These are phyloP conservation scores for Trypoxylon attenuatum DNA, from an alignment of 2,888 invertebrate species.

Conservation along the genomic window DNA sequence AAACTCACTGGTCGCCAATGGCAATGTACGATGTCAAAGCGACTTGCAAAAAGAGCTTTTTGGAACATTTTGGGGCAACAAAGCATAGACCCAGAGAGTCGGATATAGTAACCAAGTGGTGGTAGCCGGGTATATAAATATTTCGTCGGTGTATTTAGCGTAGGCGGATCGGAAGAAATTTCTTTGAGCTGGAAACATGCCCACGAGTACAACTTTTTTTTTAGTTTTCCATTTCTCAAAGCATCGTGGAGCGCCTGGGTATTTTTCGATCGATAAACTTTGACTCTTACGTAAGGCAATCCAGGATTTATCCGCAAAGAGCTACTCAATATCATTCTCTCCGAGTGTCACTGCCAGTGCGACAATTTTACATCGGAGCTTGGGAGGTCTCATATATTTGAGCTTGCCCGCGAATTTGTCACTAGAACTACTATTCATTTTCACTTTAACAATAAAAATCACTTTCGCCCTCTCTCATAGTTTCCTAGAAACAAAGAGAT, in stretches of 20 bases:
- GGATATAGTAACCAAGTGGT: background rate
- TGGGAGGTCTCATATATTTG: background rate
- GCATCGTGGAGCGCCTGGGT: background rate
- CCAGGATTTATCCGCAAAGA: background rate
- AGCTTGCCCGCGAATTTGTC: background rate
- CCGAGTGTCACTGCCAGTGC: background rate
- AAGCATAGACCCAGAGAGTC: too few species aligned
- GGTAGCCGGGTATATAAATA: background rate
- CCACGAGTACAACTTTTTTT: background rate
- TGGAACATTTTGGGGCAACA: background rate
- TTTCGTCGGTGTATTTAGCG: background rate
- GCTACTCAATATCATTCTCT: too few species aligned
- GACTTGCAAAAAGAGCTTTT: slow-evolving; percentile 26
- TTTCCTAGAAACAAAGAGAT: too few species aligned
- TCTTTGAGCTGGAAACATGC: slow-evolving; percentile 4
- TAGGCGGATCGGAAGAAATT: slow-evolving; percentile 7
- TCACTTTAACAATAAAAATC: too few species aligned
- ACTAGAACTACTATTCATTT: too few species aligned
- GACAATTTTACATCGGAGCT: background rate
- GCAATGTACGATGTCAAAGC: slow-evolving; percentile 16
- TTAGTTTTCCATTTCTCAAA: background rate
- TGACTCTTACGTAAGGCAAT: background rate
- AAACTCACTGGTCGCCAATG: slow-evolving; percentile 18
- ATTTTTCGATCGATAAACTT: background rate
- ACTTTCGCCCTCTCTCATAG: too few species aligned